A percentile compares a stretch with the other conserved stretches of the same genome.
Conservation (phyloP, 2,888 invertebrate genomes). For the Netelia inedita region DNA sequence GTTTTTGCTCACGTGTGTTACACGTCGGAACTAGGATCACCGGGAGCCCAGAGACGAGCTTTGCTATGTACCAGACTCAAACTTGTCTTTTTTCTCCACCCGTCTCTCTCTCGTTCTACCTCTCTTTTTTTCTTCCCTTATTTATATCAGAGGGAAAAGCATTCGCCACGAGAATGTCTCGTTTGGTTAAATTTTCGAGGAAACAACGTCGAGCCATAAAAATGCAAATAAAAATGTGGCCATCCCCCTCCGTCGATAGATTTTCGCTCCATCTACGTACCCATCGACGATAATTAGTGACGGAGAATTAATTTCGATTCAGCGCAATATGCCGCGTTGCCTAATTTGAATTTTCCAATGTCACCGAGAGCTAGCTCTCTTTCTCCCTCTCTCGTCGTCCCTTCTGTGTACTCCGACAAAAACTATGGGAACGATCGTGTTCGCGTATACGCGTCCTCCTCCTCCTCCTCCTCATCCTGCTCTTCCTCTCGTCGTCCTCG, state of each 20-base stretch:
- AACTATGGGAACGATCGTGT: conserved; percentile 64
- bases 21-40: conserved; percentile 63
- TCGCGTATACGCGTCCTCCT: conserved; percentile 62
- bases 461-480: conserved; percentile 18
- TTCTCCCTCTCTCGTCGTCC: conserved; percentile 73
- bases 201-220: conserved; percentile 31
- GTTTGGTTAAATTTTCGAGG: conserved; percentile 5
- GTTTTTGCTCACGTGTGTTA: conserved; percentile 65
- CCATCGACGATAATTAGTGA: conserved; percentile 80
- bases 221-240: conserved; percentile 62
- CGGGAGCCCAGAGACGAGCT: conserved; percentile 40
- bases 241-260: conserved; percentile 36
- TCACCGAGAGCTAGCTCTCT: conserved; percentile 58
- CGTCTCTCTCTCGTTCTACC: background rate
- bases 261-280: conserved; percentile 23
- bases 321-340: conserved; percentile 83
- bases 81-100: conserved; percentile 4
- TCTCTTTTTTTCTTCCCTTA: conserved; percentile 3
- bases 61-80: conserved; percentile 37
- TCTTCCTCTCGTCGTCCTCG: conserved; percentile 1
- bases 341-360: conserved; percentile 84
- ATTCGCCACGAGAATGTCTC: background rate
- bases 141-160: conserved; percentile 28
- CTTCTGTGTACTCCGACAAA: conserved; percentile 73
- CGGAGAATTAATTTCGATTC: conserved; percentile 84